A percentile compares a stretch with the other conserved stretches of the same genome.
Conservation (phyloP, 2,888 invertebrate genomes). For the Acanthosoma haemorrhoidale region DNA sequence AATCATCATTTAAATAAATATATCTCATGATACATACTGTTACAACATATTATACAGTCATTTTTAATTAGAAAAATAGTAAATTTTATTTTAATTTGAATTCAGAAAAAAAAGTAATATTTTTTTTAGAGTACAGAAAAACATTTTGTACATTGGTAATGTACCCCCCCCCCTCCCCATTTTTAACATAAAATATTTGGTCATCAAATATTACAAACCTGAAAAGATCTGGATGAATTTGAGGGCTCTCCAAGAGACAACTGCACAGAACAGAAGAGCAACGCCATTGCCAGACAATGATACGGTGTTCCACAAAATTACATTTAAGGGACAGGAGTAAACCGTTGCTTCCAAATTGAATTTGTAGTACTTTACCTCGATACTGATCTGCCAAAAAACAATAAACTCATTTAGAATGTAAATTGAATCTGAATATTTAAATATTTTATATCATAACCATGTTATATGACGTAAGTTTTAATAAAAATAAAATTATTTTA, state of each 20-base stretch:
- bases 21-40: too few species aligned
- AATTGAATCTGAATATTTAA: background rate
- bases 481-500: background rate
- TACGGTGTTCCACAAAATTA: background rate
- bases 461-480: background rate
- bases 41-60: too few species aligned
- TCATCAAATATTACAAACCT: too few species aligned
- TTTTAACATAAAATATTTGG: too few species aligned
- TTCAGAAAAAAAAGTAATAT: too few species aligned
- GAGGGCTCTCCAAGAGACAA: background rate
- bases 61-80: too few species aligned
- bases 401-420: background rate
- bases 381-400: background rate
- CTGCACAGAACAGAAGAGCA: background rate
- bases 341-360: background rate
- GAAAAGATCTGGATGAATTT: background rate
- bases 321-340: background rate
- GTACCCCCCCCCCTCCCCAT: too few species aligned
- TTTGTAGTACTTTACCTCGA: background rate
- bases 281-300: constrained; percentile 1
- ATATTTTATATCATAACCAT: background rate
- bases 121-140: too few species aligned
- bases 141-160: too few species aligned
- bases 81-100: too few species aligned
- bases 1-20: too few species aligned